Evolutionary conservation across 2,888 invertebrate species (phyloP).

Genomic region (Drosophila histrio): DNA sequence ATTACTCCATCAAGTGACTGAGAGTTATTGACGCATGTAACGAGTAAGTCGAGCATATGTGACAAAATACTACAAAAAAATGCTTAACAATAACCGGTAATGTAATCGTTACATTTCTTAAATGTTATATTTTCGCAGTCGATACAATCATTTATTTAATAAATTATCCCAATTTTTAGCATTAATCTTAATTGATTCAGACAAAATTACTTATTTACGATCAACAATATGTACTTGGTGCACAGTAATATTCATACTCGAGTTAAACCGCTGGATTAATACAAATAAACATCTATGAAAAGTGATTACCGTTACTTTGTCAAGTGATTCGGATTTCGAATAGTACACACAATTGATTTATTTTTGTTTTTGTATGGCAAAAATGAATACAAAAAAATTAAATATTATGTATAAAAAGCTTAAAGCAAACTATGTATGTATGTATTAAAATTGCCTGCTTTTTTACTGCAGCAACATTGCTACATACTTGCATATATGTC

Average conservation of each 20-base stretch:
- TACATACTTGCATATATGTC: slow-evolving; percentile 37
- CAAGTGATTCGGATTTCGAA: slow-evolving; percentile 32
- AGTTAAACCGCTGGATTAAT: not conserved
- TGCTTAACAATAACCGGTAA: not conserved
- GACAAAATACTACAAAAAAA: not conserved
- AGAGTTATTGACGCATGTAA: too few species aligned
- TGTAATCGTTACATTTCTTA: not conserved
- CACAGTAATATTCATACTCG: slow-evolving; percentile 2
- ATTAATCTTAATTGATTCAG: not conserved
- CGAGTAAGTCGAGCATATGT: too few species aligned
- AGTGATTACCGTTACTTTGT: not conserved
- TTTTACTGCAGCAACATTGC: slow-evolving; percentile 22
- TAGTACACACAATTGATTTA: slow-evolving; percentile 77
- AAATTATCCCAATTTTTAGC: not conserved
- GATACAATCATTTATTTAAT: slow-evolving; percentile 6
- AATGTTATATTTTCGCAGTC: not conserved
- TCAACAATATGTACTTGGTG: not conserved
- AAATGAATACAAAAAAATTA: slow-evolving; percentile 78
- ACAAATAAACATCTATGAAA: not conserved
- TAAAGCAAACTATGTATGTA: slow-evolving; percentile 71
- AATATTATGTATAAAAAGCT: slow-evolving; percentile 75
- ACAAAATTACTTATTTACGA: not conserved
- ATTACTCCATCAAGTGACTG: too few species aligned
- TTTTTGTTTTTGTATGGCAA: slow-evolving; percentile 75
- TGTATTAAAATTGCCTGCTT: slow-evolving; percentile 48